These are phyloP conservation scores for Prosopocoilus inquinatus DNA, from an alignment of 2,888 invertebrate genomes.

Conservation along the genomic window DNA sequence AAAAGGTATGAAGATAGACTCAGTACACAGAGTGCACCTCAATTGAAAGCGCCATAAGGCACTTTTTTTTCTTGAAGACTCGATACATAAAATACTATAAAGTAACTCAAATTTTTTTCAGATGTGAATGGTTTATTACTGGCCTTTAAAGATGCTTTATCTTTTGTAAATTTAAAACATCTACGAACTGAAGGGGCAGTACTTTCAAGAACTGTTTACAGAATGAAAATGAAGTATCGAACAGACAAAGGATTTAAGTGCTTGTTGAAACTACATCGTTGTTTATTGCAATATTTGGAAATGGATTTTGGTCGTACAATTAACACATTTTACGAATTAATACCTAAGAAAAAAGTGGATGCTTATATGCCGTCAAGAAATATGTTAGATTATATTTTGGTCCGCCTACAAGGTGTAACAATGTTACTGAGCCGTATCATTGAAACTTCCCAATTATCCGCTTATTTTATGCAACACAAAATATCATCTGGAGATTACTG, in stretches of 20 bases:
- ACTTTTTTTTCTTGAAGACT: too few relatives aligned
- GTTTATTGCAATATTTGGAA: slow-evolving; percentile 47
- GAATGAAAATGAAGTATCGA: slow-evolving; percentile 54
- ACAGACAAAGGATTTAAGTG: slow-evolving; percentile 53
- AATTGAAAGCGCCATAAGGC: slow-evolving; percentile 5
- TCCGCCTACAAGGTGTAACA: slow-evolving; percentile 51
- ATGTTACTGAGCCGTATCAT: slow-evolving; percentile 50
- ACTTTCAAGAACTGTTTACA: slow-evolving; percentile 49
- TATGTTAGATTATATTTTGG: slow-evolving; percentile 51
- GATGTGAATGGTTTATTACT: slow-evolving; percentile 20
- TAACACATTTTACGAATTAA: slow-evolving; percentile 26
- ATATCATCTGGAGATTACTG: slow-evolving; percentile 52
- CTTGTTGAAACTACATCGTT: slow-evolving; percentile 51
- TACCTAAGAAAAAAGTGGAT: slow-evolving; percentile 23
- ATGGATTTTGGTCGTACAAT: slow-evolving; percentile 42
- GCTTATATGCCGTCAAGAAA: slow-evolving; percentile 50
- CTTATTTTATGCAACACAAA: slow-evolving; percentile 43
- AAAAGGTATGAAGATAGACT: too few relatives aligned
- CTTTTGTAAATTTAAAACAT: slow-evolving; percentile 35
- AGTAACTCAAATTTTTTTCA: slow-evolving; percentile 12
- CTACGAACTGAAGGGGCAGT: slow-evolving; percentile 49
- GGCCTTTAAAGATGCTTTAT: slow-evolving; percentile 30
- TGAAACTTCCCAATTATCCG: slow-evolving; percentile 43
- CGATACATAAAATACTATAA: slow-evolving; percentile 1
- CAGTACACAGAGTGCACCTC: too few relatives aligned